phyloP scores from a whole-genome alignment of 2,113 vertebrate genomes.

The Pongo pygmaeus region DNA sequence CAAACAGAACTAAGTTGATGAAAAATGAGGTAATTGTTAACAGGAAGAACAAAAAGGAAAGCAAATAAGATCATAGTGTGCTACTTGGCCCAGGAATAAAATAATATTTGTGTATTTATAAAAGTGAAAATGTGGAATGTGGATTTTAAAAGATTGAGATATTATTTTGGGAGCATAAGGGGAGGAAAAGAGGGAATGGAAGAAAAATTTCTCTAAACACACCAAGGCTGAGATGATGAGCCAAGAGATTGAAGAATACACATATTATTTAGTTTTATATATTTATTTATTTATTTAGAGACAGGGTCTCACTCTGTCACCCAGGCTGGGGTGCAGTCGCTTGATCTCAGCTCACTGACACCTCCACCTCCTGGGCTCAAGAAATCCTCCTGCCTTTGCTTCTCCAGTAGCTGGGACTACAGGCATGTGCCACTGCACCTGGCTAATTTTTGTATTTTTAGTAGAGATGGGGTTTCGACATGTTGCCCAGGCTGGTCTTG shows the following conservation, averaged over 20 bases:
- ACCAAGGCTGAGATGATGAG: background rate
- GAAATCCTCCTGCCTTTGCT: too few species aligned
- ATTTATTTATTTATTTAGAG: too few species aligned
- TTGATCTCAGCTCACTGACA: too few species aligned
- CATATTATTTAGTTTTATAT: too few species aligned
- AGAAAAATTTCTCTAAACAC: background rate
- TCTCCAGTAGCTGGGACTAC: too few species aligned
- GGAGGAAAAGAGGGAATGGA: background rate
- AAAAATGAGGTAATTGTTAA: constrained; percentile 53
- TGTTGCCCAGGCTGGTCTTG: too few species aligned
- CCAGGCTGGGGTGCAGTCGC: too few species aligned
- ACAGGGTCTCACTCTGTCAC: too few species aligned
- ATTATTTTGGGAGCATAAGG: background rate
- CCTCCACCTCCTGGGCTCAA: too few species aligned
- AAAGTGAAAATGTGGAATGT: background rate
- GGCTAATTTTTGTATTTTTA: too few species aligned
- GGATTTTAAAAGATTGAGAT: background rate
- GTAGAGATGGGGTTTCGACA: too few species aligned
- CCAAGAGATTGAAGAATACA: background rate
- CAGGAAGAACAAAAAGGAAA: constrained; percentile 4
- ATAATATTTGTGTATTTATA: background rate
- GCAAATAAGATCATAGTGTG: background rate
- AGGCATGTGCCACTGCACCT: too few species aligned
- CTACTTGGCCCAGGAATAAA: background rate
- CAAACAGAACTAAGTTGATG: constrained; percentile 40